Base-by-base conservation (phyloP, 2,113 vertebrate genomes). In the Pollimyrus isidori region DNA sequence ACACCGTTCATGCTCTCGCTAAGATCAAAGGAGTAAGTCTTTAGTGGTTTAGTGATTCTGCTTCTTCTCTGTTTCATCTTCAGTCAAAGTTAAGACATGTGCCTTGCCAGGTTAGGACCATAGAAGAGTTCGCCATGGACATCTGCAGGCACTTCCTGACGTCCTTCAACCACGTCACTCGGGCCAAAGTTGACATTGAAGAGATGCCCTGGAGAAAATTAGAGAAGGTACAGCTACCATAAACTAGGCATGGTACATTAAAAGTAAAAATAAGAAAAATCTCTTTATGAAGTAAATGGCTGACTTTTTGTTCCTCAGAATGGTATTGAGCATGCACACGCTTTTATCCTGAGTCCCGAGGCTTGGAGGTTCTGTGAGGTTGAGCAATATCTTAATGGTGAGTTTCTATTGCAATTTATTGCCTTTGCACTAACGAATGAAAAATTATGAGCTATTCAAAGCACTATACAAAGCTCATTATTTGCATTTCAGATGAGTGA, bases 1-100 rank as follows among this genome's bases (percentile, higher is more conserved):
- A 99, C 94, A 98, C 96, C 0, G 96, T 99, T 88, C 95, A 99
- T 0, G 97, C 95, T 45, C 86, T 99, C 93, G 98, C 98, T 58
- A 98, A 99, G 93, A 88, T 97, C 86, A 97, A 96, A 89, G 98
- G 97, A 95, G 98, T 99, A 97, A 50, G 96, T 48, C 39, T 85
- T n/a, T 62, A n/a, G n/a, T n/a, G n/a, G n/a, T 35, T 65, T 87
- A 65, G 6, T 30, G 26, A 19, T 58, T 52, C 11, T 58, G 11
- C 15, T 49, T 53, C 7, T 9, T 9, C 49, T 53, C 30, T 30
- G 82, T 46, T 80, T 80, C 35, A 42, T 48, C 82, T 84, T 45
- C 4, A 21, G 80, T 58, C 49, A 89, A 58, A 13, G 26, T 46
- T 21, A 58, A 58, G 15, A 84, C 9, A 7, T 46, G 13, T 85